Evolutionary conservation across 2,797 vertebrate genomes (phyloP).

Genomic region (Chromis chromis): DNA sequence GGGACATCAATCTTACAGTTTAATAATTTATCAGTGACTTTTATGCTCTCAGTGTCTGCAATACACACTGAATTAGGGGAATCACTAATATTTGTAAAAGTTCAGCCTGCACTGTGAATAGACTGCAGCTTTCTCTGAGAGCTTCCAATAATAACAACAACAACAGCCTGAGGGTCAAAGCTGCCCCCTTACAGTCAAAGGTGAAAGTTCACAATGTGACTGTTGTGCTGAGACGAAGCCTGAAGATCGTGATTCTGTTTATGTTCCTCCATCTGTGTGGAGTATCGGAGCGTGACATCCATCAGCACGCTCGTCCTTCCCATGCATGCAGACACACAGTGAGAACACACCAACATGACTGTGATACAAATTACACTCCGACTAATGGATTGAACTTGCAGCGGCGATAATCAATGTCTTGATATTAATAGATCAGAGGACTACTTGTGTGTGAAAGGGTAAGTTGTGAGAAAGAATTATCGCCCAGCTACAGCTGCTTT

Average conservation of each 20-base stretch:
- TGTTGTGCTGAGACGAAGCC: slow-evolving; percentile 36
- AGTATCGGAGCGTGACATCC: slow-evolving; percentile 13
- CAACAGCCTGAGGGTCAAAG: slow-evolving; percentile 39
- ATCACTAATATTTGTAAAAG: slow-evolving; percentile 17
- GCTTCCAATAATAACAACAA: slow-evolving; percentile 35
- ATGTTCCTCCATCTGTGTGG: slow-evolving; percentile 30
- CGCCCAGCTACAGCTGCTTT: background rate
- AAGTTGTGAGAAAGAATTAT: background rate
- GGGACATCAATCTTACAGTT: slow-evolving; percentile 13
- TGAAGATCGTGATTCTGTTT: slow-evolving; percentile 40
- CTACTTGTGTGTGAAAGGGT: background rate
- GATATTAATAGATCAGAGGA: slow-evolving; percentile 5
- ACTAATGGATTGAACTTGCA: background rate
- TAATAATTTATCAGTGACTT: slow-evolving; percentile 11
- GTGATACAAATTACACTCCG: background rate
- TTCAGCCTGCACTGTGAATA: background rate
- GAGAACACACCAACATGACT: background rate
- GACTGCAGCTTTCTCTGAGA: slow-evolving; percentile 17
- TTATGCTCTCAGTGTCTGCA: slow-evolving; percentile 1
- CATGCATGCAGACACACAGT: slow-evolving; percentile 7
- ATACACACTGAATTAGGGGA: slow-evolving; percentile 3
- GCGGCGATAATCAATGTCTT: background rate
- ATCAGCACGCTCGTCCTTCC: slow-evolving; percentile 4
- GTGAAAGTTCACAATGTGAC: slow-evolving; percentile 47
- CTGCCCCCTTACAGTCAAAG: slow-evolving; percentile 51